phyloP scores from a whole-genome alignment of 2,888 invertebrate species.

The Phragmatobia fuliginosa region DNA sequence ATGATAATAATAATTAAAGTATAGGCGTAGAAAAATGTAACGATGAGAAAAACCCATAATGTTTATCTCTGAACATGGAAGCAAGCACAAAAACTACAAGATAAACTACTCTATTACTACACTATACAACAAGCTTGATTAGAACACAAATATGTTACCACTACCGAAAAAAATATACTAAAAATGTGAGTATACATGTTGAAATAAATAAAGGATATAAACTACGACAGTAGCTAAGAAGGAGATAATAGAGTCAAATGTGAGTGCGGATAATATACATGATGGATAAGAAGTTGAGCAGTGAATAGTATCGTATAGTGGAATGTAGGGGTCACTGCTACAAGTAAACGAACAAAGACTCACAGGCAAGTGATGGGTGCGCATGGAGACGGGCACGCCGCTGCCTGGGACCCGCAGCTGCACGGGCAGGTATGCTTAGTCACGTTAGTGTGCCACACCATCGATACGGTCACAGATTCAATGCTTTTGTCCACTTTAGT shows the following conservation, averaged over 20 bases:
- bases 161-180: not conserved
- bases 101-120: not conserved
- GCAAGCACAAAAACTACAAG: not conserved
- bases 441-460: slow-evolving; percentile 39
- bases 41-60: not conserved
- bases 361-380: slow-evolving; percentile 69
- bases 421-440: slow-evolving; percentile 40
- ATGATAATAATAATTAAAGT: no score
- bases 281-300: not conserved
- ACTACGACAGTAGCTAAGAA: not conserved
- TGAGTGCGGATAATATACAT: not conserved
- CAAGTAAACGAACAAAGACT: slow-evolving; percentile 48
- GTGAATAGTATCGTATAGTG: not conserved
- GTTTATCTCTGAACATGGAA: not conserved
- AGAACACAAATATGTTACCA: not conserved
- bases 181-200: not conserved
- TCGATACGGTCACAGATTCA: slow-evolving; percentile 33
- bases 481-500: slow-evolving; percentile 11
- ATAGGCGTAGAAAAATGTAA: not conserved
- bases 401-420: slow-evolving; percentile 61
- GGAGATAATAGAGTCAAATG: not conserved
- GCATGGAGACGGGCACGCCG: slow-evolving; percentile 62
- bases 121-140: not conserved
- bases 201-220: not conserved
- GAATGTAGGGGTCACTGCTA: slow-evolving; percentile 2